Conservation (phyloP, 2,888 invertebrate species). For the Pandemis cinnamomeana region DNA sequence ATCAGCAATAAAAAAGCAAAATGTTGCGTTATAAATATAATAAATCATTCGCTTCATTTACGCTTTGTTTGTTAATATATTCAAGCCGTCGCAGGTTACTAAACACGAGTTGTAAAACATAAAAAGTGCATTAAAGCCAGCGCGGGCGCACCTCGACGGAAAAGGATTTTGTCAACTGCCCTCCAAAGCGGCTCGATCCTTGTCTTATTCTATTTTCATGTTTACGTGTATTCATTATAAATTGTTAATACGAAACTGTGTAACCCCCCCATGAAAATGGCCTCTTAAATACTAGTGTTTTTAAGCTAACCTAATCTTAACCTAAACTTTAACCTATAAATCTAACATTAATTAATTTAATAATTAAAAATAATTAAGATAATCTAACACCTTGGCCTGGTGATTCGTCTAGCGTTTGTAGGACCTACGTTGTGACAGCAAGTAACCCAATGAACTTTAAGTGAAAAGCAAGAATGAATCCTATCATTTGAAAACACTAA, state of each 20-base stretch:
- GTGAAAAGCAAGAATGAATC: too few relatives aligned
- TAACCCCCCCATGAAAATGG: too few relatives aligned
- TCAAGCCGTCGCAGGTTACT: conserved; percentile 37
- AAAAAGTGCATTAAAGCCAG: conserved; percentile 43
- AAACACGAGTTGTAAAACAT: conserved; percentile 41
- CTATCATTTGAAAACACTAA: too few relatives aligned
- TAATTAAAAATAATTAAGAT: too few relatives aligned
- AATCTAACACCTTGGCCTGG: too few relatives aligned
- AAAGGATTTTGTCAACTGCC: conserved; percentile 59
- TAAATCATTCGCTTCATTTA: conserved; percentile 34
- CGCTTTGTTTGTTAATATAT: conserved; percentile 35
- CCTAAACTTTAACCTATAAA: too few relatives aligned
- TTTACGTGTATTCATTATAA: conserved; percentile 7
- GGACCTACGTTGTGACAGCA: too few relatives aligned
- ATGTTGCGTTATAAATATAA: conserved; percentile 11
- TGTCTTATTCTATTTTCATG: not conserved
- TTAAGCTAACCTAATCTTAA: too few relatives aligned
- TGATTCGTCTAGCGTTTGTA: too few relatives aligned
- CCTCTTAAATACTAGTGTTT: too few relatives aligned
- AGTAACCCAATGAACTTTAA: too few relatives aligned
- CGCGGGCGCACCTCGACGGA: conserved; percentile 58
- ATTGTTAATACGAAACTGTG: not conserved
- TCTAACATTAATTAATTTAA: too few relatives aligned
- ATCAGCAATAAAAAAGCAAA: not conserved
- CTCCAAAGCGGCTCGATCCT: conserved; percentile 41